phyloP scores from a whole-genome alignment of 2,797 vertebrate species.

The Paedocypris micromegethes region DNA sequence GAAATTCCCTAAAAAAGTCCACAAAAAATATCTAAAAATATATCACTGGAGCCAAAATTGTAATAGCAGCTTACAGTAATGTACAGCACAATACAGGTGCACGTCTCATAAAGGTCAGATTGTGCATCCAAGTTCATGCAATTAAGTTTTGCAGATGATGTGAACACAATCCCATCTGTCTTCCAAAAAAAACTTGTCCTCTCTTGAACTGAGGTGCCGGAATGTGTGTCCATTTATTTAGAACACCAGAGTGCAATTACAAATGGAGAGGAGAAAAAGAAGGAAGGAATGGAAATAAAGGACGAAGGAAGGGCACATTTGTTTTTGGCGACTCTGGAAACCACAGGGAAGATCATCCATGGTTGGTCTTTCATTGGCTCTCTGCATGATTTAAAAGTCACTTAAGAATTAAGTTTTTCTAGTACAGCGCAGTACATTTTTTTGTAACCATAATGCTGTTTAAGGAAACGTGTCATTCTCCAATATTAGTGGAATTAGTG shows the following conservation, averaged over 20 bases:
- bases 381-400: constrained; percentile 28
- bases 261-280: constrained; percentile 28
- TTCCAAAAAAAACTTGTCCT: constrained; percentile 26
- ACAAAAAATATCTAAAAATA: no score
- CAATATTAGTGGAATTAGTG: no score
- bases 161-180: constrained; percentile 43
- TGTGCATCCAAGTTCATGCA: constrained; percentile 4
- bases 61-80: not conserved
- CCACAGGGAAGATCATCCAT: constrained; percentile 41
- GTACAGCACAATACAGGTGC: not conserved
- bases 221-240: constrained; percentile 45
- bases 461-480: no score
- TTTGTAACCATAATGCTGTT: no score
- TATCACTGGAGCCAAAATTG: not conserved
- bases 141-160: constrained; percentile 5
- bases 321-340: constrained; percentile 42
- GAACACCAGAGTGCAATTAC: constrained; percentile 41
- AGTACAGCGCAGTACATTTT: constrained; percentile 23
- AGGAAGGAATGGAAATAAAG: constrained; percentile 17
- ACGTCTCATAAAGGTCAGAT: not conserved
- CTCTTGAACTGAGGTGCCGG: constrained; percentile 32
- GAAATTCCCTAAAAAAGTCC: no score
- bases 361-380: constrained; percentile 27
- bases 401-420: constrained; percentile 48
- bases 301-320: constrained; percentile 37